phyloP scores from a whole-genome alignment of 2,113 vertebrate species.

The Ptyas mucosa region DNA sequence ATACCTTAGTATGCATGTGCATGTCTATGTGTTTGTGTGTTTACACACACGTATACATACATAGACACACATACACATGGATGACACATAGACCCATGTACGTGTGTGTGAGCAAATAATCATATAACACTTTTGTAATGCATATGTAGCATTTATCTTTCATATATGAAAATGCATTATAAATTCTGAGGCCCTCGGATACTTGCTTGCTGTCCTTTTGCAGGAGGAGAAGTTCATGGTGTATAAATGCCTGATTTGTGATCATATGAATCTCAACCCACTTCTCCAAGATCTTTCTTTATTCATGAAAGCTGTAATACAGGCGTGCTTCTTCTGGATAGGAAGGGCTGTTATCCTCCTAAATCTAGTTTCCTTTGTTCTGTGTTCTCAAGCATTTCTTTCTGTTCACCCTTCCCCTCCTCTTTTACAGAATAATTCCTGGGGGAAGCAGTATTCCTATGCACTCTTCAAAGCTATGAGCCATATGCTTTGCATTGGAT shows the following conservation, averaged over 20 bases:
- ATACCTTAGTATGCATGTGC: neutral
- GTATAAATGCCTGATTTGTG: neutral
- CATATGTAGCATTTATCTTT: neutral
- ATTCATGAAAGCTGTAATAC: conserved; percentile 47
- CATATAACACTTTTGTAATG: neutral
- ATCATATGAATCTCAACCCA: neutral
- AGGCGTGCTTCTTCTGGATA: conserved; percentile 39
- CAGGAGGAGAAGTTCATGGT: neutral
- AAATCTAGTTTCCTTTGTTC: conserved; percentile 1
- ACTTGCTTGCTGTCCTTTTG: neutral
- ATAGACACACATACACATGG: neutral
- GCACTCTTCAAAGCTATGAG: conserved; percentile 99
- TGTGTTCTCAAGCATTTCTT: conserved; percentile 1
- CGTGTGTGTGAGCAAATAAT: neutral
- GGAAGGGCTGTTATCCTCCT: conserved; percentile 46
- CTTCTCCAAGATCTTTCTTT: neutral
- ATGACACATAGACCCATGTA: neutral
- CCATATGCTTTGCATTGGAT: conserved; percentile 98
- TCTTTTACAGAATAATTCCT: conserved; percentile 90
- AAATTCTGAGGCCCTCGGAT: neutral
- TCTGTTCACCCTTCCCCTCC: conserved; percentile 13
- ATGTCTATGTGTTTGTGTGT: neutral
- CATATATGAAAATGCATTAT: neutral
- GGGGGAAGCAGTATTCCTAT: conserved; percentile 98
- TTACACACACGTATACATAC: neutral